Evolutionary conservation across 2,888 invertebrate species (phyloP).

Genomic region (Drosophila anomalata): DNA sequence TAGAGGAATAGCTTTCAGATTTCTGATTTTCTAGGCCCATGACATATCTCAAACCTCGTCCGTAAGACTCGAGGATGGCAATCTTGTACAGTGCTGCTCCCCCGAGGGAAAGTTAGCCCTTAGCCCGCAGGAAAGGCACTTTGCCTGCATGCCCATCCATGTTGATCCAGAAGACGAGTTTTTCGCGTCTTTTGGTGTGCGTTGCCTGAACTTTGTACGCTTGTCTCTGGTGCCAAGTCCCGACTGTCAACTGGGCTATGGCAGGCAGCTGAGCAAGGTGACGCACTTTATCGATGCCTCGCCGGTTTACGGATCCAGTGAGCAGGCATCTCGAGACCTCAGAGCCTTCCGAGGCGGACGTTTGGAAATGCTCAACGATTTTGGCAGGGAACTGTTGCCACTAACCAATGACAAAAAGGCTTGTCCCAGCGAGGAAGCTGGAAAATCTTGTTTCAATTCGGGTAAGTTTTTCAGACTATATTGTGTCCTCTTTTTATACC

Average conservation of each 20-base stretch:
- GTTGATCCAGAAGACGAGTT: conserved; percentile 87
- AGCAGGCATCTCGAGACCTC: conserved; percentile 85
- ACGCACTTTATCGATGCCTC: conserved; percentile 90
- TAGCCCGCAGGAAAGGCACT: conserved; percentile 86
- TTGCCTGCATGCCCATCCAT: conserved; percentile 88
- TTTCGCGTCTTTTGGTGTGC: conserved; percentile 85
- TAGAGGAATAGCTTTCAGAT: background rate
- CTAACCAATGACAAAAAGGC: conserved; percentile 86
- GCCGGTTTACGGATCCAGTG: conserved; percentile 89
- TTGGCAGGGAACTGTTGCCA: conserved; percentile 88
- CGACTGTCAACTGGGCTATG: conserved; percentile 89
- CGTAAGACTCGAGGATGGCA: conserved; percentile 87
- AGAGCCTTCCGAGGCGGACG: conserved; percentile 87
- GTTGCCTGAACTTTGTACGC: conserved; percentile 90
- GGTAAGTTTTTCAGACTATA: conserved; percentile 53
- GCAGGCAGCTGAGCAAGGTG: conserved; percentile 88
- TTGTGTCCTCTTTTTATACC: no score
- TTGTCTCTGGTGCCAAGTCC: conserved; percentile 87
- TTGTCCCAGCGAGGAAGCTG: conserved; percentile 86
- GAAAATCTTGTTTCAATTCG: conserved; percentile 87
- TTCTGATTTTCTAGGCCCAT: conserved; percentile 84
- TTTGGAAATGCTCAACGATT: conserved; percentile 87
- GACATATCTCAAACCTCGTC: conserved; percentile 90
- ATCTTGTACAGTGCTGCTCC: conserved; percentile 89
- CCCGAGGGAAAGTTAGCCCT: conserved; percentile 86